Conservation (phyloP, 2,113 vertebrate genomes). For the Rhagologus leucostigma region DNA sequence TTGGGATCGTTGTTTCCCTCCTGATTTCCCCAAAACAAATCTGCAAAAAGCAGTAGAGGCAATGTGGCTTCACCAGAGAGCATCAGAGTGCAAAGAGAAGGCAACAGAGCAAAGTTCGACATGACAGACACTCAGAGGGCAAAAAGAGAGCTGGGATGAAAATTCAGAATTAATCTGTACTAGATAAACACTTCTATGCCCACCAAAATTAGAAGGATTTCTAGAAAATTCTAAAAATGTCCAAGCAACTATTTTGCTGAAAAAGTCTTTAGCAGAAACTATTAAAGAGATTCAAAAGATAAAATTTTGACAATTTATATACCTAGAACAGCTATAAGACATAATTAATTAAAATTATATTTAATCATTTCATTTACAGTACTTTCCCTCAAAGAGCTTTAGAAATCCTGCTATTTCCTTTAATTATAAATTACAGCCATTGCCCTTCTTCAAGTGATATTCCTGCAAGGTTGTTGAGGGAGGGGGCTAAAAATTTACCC, state of each 20-base stretch:
- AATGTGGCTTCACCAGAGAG: background rate
- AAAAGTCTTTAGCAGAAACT: background rate
- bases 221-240: background rate
- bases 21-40: background rate
- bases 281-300: background rate
- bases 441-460: background rate
- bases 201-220: background rate
- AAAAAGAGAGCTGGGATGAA: background rate
- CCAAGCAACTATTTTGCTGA: background rate
- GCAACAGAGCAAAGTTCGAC: background rate
- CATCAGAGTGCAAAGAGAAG: background rate
- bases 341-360: background rate
- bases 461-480: background rate
- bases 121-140: background rate
- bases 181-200: background rate
- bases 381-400: background rate
- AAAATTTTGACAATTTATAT: background rate
- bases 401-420: background rate
- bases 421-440: background rate
- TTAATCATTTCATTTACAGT: background rate
- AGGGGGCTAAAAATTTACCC: background rate
- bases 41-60: background rate
- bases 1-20: background rate
- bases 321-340: background rate
- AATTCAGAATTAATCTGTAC: background rate